These are phyloP conservation scores for Heliconius ismenius DNA, from an alignment of 2,888 invertebrate genomes.

Conservation along the genomic window DNA sequence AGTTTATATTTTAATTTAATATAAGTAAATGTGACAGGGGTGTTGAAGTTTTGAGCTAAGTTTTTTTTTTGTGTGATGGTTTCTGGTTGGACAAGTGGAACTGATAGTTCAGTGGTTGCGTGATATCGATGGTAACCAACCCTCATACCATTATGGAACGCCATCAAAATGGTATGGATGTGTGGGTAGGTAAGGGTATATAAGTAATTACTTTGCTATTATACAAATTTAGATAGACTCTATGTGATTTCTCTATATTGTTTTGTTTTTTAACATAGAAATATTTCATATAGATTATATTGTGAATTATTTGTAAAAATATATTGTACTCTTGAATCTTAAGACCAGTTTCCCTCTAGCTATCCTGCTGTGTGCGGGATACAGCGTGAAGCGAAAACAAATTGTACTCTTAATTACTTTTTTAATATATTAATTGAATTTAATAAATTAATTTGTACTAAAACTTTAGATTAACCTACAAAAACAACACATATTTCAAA, in stretches of 20 bases:
- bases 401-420: too few species aligned
- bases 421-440: too few species aligned
- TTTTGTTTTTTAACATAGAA: not conserved
- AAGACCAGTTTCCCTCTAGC: too few species aligned
- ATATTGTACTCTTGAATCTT: not conserved
- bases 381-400: too few species aligned
- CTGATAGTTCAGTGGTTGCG: conserved; percentile 53
- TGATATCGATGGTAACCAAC: conserved; percentile 58
- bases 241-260: not conserved
- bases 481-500: not conserved
- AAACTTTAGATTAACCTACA: not conserved
- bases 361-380: too few species aligned
- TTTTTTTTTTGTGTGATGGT: conserved; percentile 54
- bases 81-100: conserved; percentile 53
- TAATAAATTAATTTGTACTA: not conserved
- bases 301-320: not conserved
- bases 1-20: conserved; percentile 74
- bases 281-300: not conserved
- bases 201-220: conserved; percentile 46
- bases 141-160: conserved; percentile 81
- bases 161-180: conserved; percentile 83
- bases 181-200: conserved; percentile 82
- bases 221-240: conserved; percentile 19
- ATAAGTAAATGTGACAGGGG: conserved; percentile 73
- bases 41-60: conserved; percentile 65